These are phyloP conservation scores for Fistularia tabacaria DNA, from an alignment of 2,797 vertebrate genomes.

Conservation along the genomic window DNA sequence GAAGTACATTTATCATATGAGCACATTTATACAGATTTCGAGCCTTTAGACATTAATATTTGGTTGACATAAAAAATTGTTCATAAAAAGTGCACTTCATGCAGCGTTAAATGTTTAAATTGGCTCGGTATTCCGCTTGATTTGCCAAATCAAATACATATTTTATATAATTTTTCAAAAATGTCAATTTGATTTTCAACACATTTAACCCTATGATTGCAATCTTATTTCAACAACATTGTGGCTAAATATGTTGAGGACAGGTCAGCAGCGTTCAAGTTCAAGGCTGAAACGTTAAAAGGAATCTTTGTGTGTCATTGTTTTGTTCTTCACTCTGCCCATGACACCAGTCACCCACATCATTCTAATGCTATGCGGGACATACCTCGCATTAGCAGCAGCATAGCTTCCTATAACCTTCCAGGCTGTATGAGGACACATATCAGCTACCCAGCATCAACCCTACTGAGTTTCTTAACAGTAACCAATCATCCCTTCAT, in stretches of 20 bases:
- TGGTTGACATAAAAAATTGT: no score
- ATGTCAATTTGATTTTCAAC: neutral
- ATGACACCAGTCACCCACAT: conserved; percentile 47
- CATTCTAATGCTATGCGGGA: conserved; percentile 8
- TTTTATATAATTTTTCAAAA: no score
- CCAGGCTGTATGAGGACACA: neutral
- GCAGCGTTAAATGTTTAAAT: no score
- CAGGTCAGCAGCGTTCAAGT: conserved; percentile 1
- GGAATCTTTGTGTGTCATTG: conserved; percentile 16
- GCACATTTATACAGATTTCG: no score
- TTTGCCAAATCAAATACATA: no score
- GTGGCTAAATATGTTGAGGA: no score
- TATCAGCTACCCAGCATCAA: conserved; percentile 4
- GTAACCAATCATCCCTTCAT: conserved; percentile 45
- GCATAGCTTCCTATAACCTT: conserved; percentile 1
- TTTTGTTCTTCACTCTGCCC: conserved; percentile 3
- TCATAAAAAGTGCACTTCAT: no score
- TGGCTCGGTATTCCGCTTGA: no score
- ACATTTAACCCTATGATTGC: neutral
- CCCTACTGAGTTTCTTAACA: conserved; percentile 17
- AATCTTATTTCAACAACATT: no score
- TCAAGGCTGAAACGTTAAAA: conserved; percentile 18
- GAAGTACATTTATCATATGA: neutral
- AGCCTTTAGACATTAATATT: no score
- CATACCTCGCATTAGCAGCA: conserved; percentile 13